These are phyloP conservation scores for Callimorpha dominula DNA, from an alignment of 2,888 invertebrate species.

Conservation along the genomic window DNA sequence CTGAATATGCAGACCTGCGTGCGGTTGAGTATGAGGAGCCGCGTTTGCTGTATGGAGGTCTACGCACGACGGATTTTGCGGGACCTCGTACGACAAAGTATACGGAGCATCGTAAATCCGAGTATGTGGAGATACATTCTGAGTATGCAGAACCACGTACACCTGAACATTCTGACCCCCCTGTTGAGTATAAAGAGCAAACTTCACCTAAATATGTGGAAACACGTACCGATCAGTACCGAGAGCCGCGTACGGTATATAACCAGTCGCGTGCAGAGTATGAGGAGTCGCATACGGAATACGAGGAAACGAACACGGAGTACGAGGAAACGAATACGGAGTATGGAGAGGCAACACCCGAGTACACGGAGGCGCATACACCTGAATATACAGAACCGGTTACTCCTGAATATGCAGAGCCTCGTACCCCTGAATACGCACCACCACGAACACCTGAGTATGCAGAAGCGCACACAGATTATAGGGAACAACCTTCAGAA, in stretches of 20 bases:
- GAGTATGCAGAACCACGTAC: background rate
- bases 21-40: slow-evolving; percentile 1
- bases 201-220: background rate
- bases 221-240: background rate
- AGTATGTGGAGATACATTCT: slow-evolving; percentile 1
- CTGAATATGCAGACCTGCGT: slow-evolving; percentile 13
- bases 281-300: background rate
- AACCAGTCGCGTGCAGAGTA: slow-evolving; percentile 5
- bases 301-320: slow-evolving; percentile 3
- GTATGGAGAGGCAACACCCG: slow-evolving; percentile 54
- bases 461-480: slow-evolving; percentile 52
- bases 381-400: slow-evolving; percentile 49
- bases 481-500: background rate
- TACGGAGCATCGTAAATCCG: background rate
- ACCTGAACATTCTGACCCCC: background rate
- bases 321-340: slow-evolving; percentile 5
- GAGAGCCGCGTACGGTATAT: slow-evolving; percentile 2
- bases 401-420: slow-evolving; percentile 11
- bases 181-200: background rate
- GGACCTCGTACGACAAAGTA: background rate
- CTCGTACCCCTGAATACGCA: slow-evolving; percentile 8
- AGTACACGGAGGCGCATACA: slow-evolving; percentile 36
- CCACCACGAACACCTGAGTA: slow-evolving; percentile 16
- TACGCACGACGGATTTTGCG: slow-evolving; percentile 10
- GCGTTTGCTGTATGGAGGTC: background rate